phyloP scores from a whole-genome alignment of 2,888 invertebrate species.

The Argyresthia albistria region DNA sequence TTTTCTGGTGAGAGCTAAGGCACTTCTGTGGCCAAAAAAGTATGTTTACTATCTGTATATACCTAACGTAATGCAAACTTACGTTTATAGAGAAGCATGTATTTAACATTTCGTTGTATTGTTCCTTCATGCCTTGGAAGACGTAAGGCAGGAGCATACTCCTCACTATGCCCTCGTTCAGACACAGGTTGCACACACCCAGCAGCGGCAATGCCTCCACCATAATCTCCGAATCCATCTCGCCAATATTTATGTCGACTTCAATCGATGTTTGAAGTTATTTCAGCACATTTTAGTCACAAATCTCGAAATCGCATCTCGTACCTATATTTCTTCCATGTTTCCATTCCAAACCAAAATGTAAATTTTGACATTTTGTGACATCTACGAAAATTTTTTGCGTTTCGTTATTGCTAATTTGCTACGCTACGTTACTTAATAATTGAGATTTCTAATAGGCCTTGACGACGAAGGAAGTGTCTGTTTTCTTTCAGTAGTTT shows the following conservation, averaged over 20 bases:
- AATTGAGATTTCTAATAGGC: too few species aligned
- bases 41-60: not conserved
- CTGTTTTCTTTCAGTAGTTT: too few species aligned
- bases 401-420: not conserved
- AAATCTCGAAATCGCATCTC: too few species aligned
- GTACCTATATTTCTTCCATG: not conserved
- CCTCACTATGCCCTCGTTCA: conserved; percentile 47
- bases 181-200: conserved; percentile 55
- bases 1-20: too few species aligned
- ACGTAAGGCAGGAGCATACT: conserved; percentile 45
- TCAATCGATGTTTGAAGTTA: not conserved
- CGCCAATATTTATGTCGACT: not conserved
- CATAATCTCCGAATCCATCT: conserved; percentile 35
- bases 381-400: not conserved
- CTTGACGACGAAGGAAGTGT: too few species aligned
- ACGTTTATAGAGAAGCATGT: conserved; percentile 57
- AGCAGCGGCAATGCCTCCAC: conserved; percentile 49
- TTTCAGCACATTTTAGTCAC: too few species aligned
- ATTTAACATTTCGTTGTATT: conserved; percentile 44
- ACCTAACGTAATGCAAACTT: conserved; percentile 26
- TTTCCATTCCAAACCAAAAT: conserved; percentile 6
- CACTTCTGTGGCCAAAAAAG: too few species aligned
- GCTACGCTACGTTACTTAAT: too few species aligned
- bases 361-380: not conserved
- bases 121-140: conserved; percentile 29